Base-by-base conservation (phyloP, 2,113 vertebrate genomes). In the Anolis carolinensis region DNA sequence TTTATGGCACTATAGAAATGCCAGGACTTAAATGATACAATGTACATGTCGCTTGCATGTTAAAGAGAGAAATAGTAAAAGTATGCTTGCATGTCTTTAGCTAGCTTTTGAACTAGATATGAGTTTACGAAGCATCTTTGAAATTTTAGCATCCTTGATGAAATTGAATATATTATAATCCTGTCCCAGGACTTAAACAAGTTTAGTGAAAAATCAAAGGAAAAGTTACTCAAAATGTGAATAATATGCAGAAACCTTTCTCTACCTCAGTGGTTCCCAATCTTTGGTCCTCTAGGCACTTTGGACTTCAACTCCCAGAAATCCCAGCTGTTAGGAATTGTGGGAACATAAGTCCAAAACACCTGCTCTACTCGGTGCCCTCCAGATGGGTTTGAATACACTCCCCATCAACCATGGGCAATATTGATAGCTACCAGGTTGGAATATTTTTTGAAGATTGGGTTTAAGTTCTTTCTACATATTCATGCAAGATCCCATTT, bases 121-220 rank as follows among this genome's bases (percentile, higher is more conserved):
- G n/a, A 55, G 1, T 82, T 82, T 82, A 36, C 65, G 80, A 81
- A 81, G 65, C 44, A n/a, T 82, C 44, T 25, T 70, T 52, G 52
- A 8, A 34, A 23, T 55, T 27, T 5, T 59, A 72, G 48, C 68
- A 71, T n/a, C 32, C 2, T 79, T 25, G 5, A 32, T 52, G n/a
- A 9, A 78, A 2, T 23, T 34, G 23, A 5, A 48, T 71, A 34
- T 10, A 50, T 30, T 50, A 27, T 2, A 52, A 48, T 20, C 71
- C 11, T 72, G 21, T 14, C 2, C 72, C 34, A 73, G 5, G 27
- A 67, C 65, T 67, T 67, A 25, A 27, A 67, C 8, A 27, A 23
- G 1, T 25, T 23, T 25, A 63, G 62, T 25, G 25, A 25, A 48
- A n/a, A 48, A 50, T 81, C 27, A 70, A 32, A 68, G 9, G 44